Base-by-base conservation (phyloP, 1,140 invertebrate species). In the Halesus radiatus region DNA sequence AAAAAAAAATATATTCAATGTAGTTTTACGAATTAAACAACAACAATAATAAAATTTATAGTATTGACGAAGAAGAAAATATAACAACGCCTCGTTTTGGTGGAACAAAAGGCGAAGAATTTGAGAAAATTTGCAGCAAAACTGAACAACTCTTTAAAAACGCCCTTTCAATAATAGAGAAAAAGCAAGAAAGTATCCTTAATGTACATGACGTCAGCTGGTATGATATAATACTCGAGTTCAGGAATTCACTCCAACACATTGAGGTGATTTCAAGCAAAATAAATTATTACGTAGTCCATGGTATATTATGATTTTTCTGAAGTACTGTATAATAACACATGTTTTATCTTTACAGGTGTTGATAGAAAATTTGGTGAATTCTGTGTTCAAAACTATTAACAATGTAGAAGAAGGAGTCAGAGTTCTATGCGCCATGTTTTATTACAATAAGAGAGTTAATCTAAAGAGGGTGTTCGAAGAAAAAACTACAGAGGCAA, bases 151-250 rank as follows among this genome's bases (percentile, higher is more conserved):
- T 94, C 84, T 97, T 97, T 87, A 87, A 91, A 29, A 87, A 92
- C n/a, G 91, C 93, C 37, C 85, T 97, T 13, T 84, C 87, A 53
- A 88, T 90, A 26, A 88, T 97, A 6, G 87, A 92, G 84, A 86
- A 87, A 7, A 89, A 92, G 16, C 91, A 92, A 56, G 84, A 90
- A 29, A 91, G 90, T 6, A 94, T 96, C 68, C 88, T 97, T 23
- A 93, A 97, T 85, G 94, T 97, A 0, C 90, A 92, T 72, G 88
- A 91, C 8, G 88, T 91, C 3, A 87, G 85, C 1, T 95, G 95
- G 94, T 94, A 95, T 85, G 93, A 96, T 83, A 92, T 94, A 84
- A 95, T 96, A 84, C 90, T 93, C 62, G 89, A 90, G 85, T 95
- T 95, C 84, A 90, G 92, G 15, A 86, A 87, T 1, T 89, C 91